Conservation (phyloP, 1,140 invertebrate species). For the Atta texana region DNA sequence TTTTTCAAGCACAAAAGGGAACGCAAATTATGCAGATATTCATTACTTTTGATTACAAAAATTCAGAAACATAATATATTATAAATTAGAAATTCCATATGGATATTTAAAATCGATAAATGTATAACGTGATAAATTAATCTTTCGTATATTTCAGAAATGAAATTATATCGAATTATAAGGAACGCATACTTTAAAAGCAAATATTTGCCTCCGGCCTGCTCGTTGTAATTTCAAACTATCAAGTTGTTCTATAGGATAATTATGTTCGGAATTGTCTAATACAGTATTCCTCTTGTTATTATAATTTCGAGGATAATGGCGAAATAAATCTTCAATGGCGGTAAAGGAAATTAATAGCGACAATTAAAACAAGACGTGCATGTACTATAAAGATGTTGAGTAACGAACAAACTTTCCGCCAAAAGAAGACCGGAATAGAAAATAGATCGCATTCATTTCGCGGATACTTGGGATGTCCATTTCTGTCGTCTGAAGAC, state of each 20-base stretch:
- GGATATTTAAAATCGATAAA: slow-evolving; percentile 19
- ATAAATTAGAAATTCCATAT: neutral
- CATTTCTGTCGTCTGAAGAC: slow-evolving; percentile 43
- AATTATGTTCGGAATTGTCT: slow-evolving; percentile 35
- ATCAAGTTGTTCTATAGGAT: neutral
- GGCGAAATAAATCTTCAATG: slow-evolving; percentile 28
- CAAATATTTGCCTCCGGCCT: slow-evolving; percentile 34
- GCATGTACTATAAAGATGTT: slow-evolving; percentile 33
- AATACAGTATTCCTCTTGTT: slow-evolving; percentile 31
- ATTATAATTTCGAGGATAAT: slow-evolving; percentile 50
- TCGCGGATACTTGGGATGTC: slow-evolving; percentile 32
- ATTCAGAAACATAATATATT: neutral
- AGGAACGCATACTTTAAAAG: slow-evolving; percentile 1
- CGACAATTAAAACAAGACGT: slow-evolving; percentile 46
- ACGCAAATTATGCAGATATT: neutral
- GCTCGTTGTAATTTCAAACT: slow-evolving; percentile 34
- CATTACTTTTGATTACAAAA: neutral
- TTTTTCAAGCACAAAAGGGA: neutral
- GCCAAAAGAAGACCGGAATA: slow-evolving; percentile 46
- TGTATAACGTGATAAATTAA: neutral
- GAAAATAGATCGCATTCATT: slow-evolving; percentile 56
- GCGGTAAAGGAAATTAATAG: slow-evolving; percentile 42
- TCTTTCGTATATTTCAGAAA: neutral
- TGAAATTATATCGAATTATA: neutral
- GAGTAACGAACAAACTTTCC: slow-evolving; percentile 37